Conservation (phyloP, 2,797 vertebrate genomes). For the Mus minutoides region DNA sequence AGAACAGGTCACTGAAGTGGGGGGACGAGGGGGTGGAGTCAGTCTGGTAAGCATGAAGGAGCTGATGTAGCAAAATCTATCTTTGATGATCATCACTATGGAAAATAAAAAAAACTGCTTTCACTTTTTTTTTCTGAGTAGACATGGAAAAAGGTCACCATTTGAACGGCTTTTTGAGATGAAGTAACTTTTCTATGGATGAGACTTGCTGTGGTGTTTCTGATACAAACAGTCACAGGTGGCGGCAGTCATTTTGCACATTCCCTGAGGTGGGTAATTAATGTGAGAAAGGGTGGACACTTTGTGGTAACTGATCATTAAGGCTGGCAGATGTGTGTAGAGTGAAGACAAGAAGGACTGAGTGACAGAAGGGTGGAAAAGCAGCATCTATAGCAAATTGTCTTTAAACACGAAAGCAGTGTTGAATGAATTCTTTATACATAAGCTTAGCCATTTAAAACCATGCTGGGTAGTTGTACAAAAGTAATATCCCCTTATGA, state of each 20-base stretch:
- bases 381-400: background rate
- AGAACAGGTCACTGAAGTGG: background rate
- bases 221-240: background rate
- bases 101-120: background rate
- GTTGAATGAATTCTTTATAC: background rate
- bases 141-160: background rate
- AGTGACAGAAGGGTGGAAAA: rapidly evolving
- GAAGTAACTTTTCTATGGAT: background rate
- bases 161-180: background rate
- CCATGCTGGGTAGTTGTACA: background rate
- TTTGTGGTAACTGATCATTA: background rate
- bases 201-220: background rate
- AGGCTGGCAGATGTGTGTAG: background rate
- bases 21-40: too few species aligned
- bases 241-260: background rate
- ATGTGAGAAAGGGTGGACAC: background rate
- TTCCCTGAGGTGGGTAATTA: background rate
- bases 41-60: background rate
- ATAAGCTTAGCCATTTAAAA: background rate
- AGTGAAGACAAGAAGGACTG: background rate
- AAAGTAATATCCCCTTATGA: background rate
- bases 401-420: background rate
- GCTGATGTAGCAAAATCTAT: background rate
- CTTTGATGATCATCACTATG: background rate
- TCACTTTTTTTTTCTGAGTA: background rate